Evolutionary conservation across 2,113 vertebrate genomes (phyloP), one percentile per base, ranked within the genome.

Genomic region (Forbesichthys agassizii): DNA sequence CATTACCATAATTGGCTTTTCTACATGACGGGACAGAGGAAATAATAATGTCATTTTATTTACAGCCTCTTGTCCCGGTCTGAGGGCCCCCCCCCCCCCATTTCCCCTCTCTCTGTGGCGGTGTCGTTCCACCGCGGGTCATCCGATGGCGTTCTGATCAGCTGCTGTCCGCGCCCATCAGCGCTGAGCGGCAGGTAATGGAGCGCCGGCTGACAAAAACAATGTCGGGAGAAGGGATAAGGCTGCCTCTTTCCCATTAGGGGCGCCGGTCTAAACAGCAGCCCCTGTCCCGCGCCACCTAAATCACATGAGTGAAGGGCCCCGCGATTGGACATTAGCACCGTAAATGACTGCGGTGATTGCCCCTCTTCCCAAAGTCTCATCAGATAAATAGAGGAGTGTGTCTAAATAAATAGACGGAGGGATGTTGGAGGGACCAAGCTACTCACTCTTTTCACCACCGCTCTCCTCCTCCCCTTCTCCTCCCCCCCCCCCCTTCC

Each of bases 21-120:
- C 98, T 99, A 98, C 96, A 98, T 99, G 97, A 99, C 96, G 95
- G 96, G 98, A 99, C 97, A 99, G 96, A 98, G 96, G 96, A 99
- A 99, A 98, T 98, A 99, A 99, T 99, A 99, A 99, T 99, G 98
- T 99, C 98, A 98, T 98, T 99, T 99, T 99, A 99, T 99, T 99
- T 99, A 99, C 97, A 98, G 96, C 95, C 91, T 91, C 90, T 89
- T 88, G 88, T 90, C 88, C 88, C 69, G 81, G 86, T 88, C 88
- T 84, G 78, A 90, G 88, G 82, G 85, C 83, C 68, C 84, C 82
- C 68, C 84, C 85, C 82, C 71, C 76, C 36, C 36, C 73, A 18
- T 55, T 5, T 48, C 42, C 61, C 42, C 42, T 42, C 69, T 61
- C 33, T 64, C 73, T 53, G 81, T 71, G 55, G 75, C 77, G 61